Evolutionary conservation across 2,113 vertebrate genomes (phyloP), one percentile per base, ranked within the genome.

Genomic region (Brienomyrus longianalis): DNA sequence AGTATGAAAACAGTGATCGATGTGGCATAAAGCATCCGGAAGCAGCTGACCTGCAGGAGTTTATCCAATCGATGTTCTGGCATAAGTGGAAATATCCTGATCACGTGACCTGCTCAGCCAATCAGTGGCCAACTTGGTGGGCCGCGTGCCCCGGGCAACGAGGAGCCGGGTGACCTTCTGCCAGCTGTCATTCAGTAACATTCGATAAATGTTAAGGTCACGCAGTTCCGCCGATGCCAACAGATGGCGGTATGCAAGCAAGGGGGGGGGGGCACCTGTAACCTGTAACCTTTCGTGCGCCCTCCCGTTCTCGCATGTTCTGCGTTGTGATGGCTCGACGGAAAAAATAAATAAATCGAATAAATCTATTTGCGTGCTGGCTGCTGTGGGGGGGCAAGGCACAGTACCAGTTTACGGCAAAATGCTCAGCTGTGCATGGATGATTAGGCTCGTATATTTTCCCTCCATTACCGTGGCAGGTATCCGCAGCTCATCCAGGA

Each of bases 141-240:
- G 23, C 35, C 5, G 21, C 9, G 15, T 0, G 9, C 83, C 45
- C 2, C 21, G 45, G 77, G 77, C 77, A 43, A 39, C 19, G 7
- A 0, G 5, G 17, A 21, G 35, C 21, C 47, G 11, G 35, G 50
- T 74, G 62, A 80, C 4, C 59, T 56, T 88, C 70, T 85, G 90
- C 83, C 89, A 92, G 92, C 91, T 91, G 93, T 92, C 89, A 92
- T 92, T 88, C 62, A 47, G 62, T 90, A 91, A 89, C 87, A 91
- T 90, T 77, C 90, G 70, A 89, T 52, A 89, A 86, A 54, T 86
- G 84, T 86, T 86, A 86, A 86, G 84, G 47, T 52, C n/a, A 35
- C 27, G 27, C 50, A n/a, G 47, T 86, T 86, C 47, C 83, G 88
- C 92, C 86, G 89, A 85, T 89, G 13, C 62, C 43, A 90, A 84